Base-by-base conservation (phyloP, 2,113 vertebrate species). In the Ictalurus punctatus region DNA sequence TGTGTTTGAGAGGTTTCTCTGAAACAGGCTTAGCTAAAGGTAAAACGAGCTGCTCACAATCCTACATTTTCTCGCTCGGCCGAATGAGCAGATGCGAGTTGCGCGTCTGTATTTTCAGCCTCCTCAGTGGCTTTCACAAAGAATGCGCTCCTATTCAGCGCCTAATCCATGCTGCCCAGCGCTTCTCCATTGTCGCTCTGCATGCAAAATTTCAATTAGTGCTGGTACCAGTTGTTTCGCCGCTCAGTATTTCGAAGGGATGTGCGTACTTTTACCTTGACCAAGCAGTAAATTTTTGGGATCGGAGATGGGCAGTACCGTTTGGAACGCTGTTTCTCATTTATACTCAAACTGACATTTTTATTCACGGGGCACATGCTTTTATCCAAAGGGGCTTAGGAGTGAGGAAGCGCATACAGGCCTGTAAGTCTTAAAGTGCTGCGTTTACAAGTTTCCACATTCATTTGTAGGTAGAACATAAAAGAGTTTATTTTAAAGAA, bases 161-260 rank as follows among this genome's bases (percentile, higher is more conserved):
- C 92, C 90, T 95, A 96, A 96, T 96, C 96, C 95, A 91, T 85
- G 93, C 94, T 94, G 94, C 95, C 90, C 93, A 93, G 94, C 90
- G 94, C 94, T 90, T 86, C 54, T 92, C 91, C 94, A 95, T 95
- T 96, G 95, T 95, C 94, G 94, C 95, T 94, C 95, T 94, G 95
- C 95, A 96, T 96, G 95, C 95, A 94, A 95, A 96, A 96, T 96
- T 95, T 96, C 94, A 96, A 96, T 96, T 96, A 96, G 95, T 94
- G 94, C 95, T 95, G 95, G 95, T 95, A 95, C 94, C 95, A 95
- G 96, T 96, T 96, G 95, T 95, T 95, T 95, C 90, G 93, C 90
- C 93, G 92, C 90, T 92, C 93, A 92, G 94, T 92, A 85, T 91
- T 88, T 95, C 94, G 89, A 92, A 67, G 52, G 90, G 90, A 93